Evolutionary conservation across 1,140 invertebrate genomes (phyloP).

Genomic region (Chironomus tepperi): DNA sequence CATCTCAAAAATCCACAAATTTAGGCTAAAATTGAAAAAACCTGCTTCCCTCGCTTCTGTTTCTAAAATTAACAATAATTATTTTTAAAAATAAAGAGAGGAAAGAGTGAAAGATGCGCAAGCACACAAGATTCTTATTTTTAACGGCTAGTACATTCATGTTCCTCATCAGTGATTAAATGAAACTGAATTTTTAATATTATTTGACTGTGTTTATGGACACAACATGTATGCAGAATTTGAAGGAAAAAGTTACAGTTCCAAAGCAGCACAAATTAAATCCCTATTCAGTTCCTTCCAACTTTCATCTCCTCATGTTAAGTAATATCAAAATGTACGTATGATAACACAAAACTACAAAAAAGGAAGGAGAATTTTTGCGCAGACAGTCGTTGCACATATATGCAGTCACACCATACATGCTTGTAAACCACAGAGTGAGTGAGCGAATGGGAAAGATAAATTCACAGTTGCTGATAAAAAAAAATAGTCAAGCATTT

Average conservation of each 20-base stretch:
- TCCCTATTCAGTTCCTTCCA: not conserved
- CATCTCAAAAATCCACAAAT: too few species aligned
- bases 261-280: not conserved
- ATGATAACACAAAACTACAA: too few species aligned
- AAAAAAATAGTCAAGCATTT: not conserved
- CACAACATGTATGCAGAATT: too few species aligned
- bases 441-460: too few species aligned
- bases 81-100: not conserved
- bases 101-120: not conserved
- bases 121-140: not conserved
- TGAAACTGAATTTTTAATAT: not conserved
- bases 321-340: not conserved
- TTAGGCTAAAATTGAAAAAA: not conserved
- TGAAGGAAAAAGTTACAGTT: too few species aligned
- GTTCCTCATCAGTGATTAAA: not conserved
- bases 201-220: too few species aligned
- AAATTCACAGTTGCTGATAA: not conserved
- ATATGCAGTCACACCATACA: not conserved
- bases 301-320: not conserved
- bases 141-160: not conserved
- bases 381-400: slow-evolving; percentile 3
- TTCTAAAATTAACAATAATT: not conserved
- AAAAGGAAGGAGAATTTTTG: not conserved
- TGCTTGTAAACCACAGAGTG: not conserved
- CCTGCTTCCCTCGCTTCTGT: not conserved